Base-by-base conservation (phyloP, 2,113 vertebrate genomes). In the Sinocyclocheilus rhinocerous region DNA sequence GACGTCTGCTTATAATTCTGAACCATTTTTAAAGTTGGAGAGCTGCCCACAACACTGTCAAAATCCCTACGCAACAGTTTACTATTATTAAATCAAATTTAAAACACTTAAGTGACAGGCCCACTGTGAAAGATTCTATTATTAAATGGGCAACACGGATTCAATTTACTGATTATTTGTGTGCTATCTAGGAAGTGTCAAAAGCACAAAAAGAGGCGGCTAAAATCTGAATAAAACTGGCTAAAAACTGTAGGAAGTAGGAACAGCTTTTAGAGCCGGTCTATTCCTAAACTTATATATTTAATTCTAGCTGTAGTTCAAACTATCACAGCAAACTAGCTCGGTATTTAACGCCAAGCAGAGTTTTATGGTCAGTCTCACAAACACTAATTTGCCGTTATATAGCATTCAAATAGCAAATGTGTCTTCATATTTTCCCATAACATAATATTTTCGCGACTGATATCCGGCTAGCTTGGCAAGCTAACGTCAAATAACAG, bases 1-100 rank as follows among this genome's bases (percentile, higher is more conserved):
- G 87, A 81, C 0, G 67, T 79, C 67, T 88, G 87, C 29, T 88
- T 88, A 69, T 86, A 88, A 52, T 88, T 88, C 81, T 88, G 87
- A 50, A 86, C 87, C 87, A 88, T 88, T 36, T 39, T 76, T n/a
- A 9, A 48, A 24, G 50, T 9, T 88, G 73, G 76, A 39, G 52
- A 57, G 29, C n/a, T 24, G 84, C 76, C n/a, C 4, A 39, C n/a
- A 69, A 29, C 75, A 48, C 39, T 15, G 55, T 42, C 18, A 42
- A 77, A 77, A 76, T 26, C 4, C 48, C n/a, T 24, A 77, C 1
- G 15, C 48, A 52, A 57, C 20, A 57, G 48, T 77, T 29, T 12
- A 16, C 65, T 33, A 29, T 29, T 33, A 72, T 39, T 72, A 39
- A 2, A 70, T 70, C 29, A 70, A 70, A 2, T 36, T 4, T 39